Conservation (phyloP, 1,140 invertebrate species). For the Glossosoma conforme region DNA sequence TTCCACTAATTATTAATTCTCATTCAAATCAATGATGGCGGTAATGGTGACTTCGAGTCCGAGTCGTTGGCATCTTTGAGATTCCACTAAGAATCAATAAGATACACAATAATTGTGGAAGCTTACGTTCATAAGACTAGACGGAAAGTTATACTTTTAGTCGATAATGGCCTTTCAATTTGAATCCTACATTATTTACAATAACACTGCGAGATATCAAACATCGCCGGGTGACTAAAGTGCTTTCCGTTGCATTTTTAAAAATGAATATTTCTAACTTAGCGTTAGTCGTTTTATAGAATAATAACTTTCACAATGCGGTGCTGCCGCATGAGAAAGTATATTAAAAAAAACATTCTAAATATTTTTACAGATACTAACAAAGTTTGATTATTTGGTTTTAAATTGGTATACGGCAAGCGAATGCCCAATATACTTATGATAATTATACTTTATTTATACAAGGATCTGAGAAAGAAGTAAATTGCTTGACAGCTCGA, state of each 20-base stretch:
- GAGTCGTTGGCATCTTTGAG: too few species aligned
- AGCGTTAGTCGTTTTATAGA: not conserved
- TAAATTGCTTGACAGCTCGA: not conserved
- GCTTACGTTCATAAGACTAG: too few species aligned
- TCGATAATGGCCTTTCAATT: too few species aligned
- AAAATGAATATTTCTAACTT: not conserved
- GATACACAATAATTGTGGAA: too few species aligned
- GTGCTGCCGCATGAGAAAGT: constrained; percentile 4
- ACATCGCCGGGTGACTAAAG: not conserved
- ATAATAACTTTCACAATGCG: constrained; percentile 5
- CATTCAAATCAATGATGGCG: too few species aligned
- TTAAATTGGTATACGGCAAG: constrained; percentile 27
- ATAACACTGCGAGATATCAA: too few species aligned
- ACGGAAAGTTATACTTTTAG: too few species aligned
- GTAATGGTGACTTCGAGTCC: too few species aligned
- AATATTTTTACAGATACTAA: constrained; percentile 16
- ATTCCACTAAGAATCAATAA: too few species aligned
- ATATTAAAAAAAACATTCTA: constrained; percentile 13
- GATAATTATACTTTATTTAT: constrained; percentile 6
- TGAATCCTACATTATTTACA: too few species aligned
- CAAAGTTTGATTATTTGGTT: constrained; percentile 27
- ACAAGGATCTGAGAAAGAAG: not conserved
- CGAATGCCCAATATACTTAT: constrained; percentile 30
- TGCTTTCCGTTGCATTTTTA: not conserved
- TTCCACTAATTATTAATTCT: too few species aligned